Evolutionary conservation across 2,113 vertebrate species (phyloP), one percentile per base, ranked within the genome.

Genomic region (Mionectes macconnelli): DNA sequence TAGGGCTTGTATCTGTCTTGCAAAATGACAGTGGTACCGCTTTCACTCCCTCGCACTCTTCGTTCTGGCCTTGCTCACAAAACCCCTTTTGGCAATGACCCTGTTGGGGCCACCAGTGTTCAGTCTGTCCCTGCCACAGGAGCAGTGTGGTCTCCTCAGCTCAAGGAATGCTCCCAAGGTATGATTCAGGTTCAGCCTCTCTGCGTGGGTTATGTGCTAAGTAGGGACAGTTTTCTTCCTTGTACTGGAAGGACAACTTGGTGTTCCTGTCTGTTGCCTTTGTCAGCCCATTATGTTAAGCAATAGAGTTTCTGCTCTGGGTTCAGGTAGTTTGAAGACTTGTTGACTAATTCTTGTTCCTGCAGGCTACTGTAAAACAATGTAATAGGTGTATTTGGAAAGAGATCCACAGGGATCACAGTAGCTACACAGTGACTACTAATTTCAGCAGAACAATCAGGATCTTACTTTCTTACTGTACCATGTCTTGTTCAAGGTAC

Each of bases 1-100:
- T 12, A 53, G 13, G 6, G 8, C 31, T 82, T 69, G 31, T 20
- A 53, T 42, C 4, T 60, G 45, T 13, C 56, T 87, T 3, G 1
- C 16, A 28, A 68, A 63, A 75, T 6, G 3, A 7, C 5, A n/a
- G 17, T 2, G 1, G 4, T 44, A 30, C 9, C 4, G n/a, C 5
- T 66, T 69, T 33, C 6, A 10, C 5, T 73, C 20, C 20, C 27
- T 80, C 2, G 0, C 0, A 0, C 9, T 74, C 42, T 30, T 44
- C 25, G 13, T 81, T 87, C 56, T 4, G 3, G 10, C 12, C 9
- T 6, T 5, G 5, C 5, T 81, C 39, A 47, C 6, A 30, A n/a
- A 84, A 14, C 5, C 13, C 3, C 16, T 42, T 78, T 52, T 33
- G 24, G 10, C 44, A 76, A 12, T 33, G 33, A 85, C 16, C 19